A percentile compares a stretch with the other conserved stretches of the same genome.
These are phyloP conservation scores for Prenolepis imparis DNA, from an alignment of 2,888 invertebrate species.

Conservation along the genomic window DNA sequence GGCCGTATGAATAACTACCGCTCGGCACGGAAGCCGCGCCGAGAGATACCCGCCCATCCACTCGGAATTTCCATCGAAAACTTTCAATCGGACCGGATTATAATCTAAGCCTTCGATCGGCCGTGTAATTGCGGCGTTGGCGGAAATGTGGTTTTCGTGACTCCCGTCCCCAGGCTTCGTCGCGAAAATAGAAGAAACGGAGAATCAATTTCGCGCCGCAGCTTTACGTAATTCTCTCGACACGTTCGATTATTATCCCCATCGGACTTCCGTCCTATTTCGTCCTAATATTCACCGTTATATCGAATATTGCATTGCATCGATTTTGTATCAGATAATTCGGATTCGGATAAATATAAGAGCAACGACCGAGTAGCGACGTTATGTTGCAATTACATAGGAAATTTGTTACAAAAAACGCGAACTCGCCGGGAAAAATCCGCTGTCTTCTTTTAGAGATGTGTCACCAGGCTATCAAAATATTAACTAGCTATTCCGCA, in stretches of 20 bases:
- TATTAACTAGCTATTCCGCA: constrained; percentile 50
- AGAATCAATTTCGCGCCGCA: constrained; percentile 45
- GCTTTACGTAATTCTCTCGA: not conserved
- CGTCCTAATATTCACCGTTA: not conserved
- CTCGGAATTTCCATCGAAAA: constrained; percentile 80
- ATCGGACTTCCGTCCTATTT: not conserved
- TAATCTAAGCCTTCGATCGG: constrained; percentile 75
- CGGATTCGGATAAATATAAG: constrained; percentile 28
- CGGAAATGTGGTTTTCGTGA: constrained; percentile 61
- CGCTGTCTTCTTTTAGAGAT: constrained; percentile 63
- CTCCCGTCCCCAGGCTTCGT: constrained; percentile 45
- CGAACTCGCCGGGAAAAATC: constrained; percentile 21
- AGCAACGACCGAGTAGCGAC: constrained; percentile 28
- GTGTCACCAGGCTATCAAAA: constrained; percentile 67
- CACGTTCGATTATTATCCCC: constrained; percentile 30
- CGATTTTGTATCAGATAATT: not conserved
- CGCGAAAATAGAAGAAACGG: constrained; percentile 48
- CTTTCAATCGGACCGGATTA: constrained; percentile 79
- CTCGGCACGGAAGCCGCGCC: constrained; percentile 81
- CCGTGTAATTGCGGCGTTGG: constrained; percentile 60
- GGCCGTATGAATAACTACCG: constrained; percentile 71
- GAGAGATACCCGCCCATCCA: constrained; percentile 74
- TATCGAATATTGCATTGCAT: not conserved
- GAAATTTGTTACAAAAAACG: not conserved
- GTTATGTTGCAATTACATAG: constrained; percentile 48